Evolutionary conservation across 2,888 invertebrate genomes (phyloP).

Genomic region (Tillus elongatus): DNA sequence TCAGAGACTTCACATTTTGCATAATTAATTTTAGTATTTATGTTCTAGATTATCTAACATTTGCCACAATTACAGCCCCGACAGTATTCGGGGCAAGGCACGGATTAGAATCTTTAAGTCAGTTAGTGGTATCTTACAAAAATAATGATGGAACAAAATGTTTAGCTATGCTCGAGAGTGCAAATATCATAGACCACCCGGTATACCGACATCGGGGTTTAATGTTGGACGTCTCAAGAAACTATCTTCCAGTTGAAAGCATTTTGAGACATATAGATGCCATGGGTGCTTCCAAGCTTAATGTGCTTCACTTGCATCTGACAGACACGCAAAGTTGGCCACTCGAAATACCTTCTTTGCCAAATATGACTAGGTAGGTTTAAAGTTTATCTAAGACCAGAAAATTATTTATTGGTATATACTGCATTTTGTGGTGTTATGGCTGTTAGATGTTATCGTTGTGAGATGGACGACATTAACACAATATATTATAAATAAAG

Average conservation of each 20-base stretch:
- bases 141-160: conserved; percentile 31
- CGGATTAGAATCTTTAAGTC: conserved; percentile 66
- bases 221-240: conserved; percentile 79
- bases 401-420: too few relatives aligned
- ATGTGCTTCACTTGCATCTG: conserved; percentile 88
- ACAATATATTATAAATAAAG: not conserved
- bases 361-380: conserved; percentile 61
- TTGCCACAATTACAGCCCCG: conserved; percentile 48
- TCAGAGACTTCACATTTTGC: not conserved
- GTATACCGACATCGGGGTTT: conserved; percentile 77
- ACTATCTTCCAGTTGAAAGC: conserved; percentile 65
- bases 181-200: conserved; percentile 67
- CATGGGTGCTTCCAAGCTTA: conserved; percentile 82
- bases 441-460: too few relatives aligned
- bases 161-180: conserved; percentile 53
- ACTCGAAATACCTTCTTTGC: conserved; percentile 63
- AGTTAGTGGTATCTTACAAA: conserved; percentile 48
- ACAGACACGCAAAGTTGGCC: conserved; percentile 92
- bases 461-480: too few relatives aligned
- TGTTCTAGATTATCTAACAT: conserved; percentile 42
- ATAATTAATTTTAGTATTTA: conserved; percentile 7
- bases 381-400: too few relatives aligned
- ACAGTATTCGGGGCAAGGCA: conserved; percentile 69
- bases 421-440: too few relatives aligned
- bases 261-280: conserved; percentile 69